Evolutionary conservation across 2,113 vertebrate species (phyloP).

Genomic region (Oryzias celebensis): DNA sequence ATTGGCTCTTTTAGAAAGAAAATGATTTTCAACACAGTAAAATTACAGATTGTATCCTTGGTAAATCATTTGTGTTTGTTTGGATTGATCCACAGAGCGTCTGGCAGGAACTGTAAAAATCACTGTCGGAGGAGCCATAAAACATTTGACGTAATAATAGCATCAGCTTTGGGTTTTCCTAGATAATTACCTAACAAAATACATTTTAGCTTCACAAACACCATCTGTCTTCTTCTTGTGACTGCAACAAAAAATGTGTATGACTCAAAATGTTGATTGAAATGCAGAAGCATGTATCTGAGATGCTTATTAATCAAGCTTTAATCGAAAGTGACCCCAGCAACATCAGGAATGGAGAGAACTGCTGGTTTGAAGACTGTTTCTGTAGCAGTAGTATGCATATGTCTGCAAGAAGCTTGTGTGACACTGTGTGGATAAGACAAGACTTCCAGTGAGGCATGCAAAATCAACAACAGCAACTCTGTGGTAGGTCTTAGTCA

Average conservation of each 20-base stretch:
- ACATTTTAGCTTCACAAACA: too few relatives aligned
- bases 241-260: background rate
- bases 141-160: constrained; percentile 47
- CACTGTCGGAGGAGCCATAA: constrained; percentile 27
- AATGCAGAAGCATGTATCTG: constrained; percentile 14
- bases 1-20: background rate
- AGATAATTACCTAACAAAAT: constrained; percentile 23
- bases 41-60: constrained; percentile 21
- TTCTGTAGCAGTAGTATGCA: constrained; percentile 18
- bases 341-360: constrained; percentile 3
- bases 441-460: constrained; percentile 46
- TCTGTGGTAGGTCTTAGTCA: constrained; percentile 45
- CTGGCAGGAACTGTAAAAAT: constrained; percentile 32
- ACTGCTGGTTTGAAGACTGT: constrained; percentile 11
- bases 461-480: constrained; percentile 50
- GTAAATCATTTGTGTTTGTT: constrained; percentile 19
- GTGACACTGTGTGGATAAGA: constrained; percentile 31
- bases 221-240: too few relatives aligned
- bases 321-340: too few relatives aligned
- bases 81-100: constrained; percentile 34
- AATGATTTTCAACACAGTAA: constrained; percentile 14
- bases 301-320: too few relatives aligned
- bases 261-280: constrained; percentile 43
- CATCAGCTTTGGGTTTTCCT: constrained; percentile 25
- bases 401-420: constrained; percentile 32